Evolutionary conservation across 2,797 vertebrate genomes (phyloP), one percentile per base, ranked within the genome.

Genomic region (Pelochelys cantorii): DNA sequence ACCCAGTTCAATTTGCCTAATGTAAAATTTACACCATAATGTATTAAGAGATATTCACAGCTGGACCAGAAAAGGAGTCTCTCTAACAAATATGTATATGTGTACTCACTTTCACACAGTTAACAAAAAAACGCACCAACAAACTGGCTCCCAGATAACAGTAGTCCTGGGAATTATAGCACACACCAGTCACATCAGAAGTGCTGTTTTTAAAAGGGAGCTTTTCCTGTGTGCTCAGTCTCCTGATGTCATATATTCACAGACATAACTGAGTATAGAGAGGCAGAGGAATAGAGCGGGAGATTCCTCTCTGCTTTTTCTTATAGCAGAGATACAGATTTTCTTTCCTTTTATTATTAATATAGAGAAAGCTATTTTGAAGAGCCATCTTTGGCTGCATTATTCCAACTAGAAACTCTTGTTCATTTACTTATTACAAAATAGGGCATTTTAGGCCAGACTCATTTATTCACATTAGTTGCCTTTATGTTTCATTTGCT

Each of bases 281-380:
- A 12, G n/a, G 62, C 29, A 65, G 60, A 15, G 0, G 1, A 10
- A 0, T 4, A 3, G 9, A 90, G 85, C 17, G 14, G 90, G 81
- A 90, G 31, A 85, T 71, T 13, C 23, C 83, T 71, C 18, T 84
- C 11, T 65, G 87, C 18, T 0, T 1, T 34, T 90, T 84, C 37
- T 89, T 85, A 86, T 77, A 94, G 62, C 7, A 75, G 22, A 86
- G 20, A 82, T 5, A 77, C 42, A 81, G 3, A 86, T 94, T 82
- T 93, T 74, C 2, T 31, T 84, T 90, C 42, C 6, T 25, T 93
- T 85, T 60, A 92, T 93, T 93, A 94, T 94, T 94, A 95, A 96
- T 75, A 85, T 34, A 59, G 31, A 14, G 5, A 31, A 3, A 94
- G 65, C 34, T 97, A 94, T 96, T 94, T 95, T 92, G 93, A 92